These are phyloP conservation scores for Hirtodrosophila confusa DNA, from an alignment of 2,888 invertebrate species.

Conservation along the genomic window DNA sequence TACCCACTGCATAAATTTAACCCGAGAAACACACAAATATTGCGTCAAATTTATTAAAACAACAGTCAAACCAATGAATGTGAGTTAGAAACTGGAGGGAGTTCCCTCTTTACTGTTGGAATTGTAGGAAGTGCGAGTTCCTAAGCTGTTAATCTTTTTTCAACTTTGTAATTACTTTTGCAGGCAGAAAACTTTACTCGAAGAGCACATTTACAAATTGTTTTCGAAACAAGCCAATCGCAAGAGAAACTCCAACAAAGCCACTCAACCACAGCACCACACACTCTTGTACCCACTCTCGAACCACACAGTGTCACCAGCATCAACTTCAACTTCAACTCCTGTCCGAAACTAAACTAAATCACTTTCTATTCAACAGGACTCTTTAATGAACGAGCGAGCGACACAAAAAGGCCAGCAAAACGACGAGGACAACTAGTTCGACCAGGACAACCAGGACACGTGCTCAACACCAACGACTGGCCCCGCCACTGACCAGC, in stretches of 20 bases:
- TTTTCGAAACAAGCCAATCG: conserved; percentile 38
- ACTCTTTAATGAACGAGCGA: conserved; percentile 33
- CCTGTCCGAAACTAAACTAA: conserved; percentile 60
- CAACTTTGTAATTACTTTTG: conserved; percentile 83
- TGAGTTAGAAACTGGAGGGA: conserved; percentile 1
- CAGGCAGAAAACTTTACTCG: conserved; percentile 64
- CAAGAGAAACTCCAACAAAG: conserved; percentile 20
- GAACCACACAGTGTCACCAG: conserved; percentile 34
- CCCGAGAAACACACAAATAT: conserved; percentile 48
- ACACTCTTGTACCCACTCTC: conserved; percentile 7
- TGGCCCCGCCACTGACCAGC: conserved; percentile 28
- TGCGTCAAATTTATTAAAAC: conserved; percentile 61
- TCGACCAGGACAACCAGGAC: conserved; percentile 34
- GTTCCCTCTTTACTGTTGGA: neutral
- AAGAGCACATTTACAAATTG: conserved; percentile 58
- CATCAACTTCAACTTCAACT: conserved; percentile 26
- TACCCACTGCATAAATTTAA: conserved; percentile 49
- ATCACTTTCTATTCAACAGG: conserved; percentile 76
- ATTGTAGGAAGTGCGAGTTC: conserved; percentile 21
- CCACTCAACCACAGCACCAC: conserved; percentile 39
- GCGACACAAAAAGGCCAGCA: conserved; percentile 35
- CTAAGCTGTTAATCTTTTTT: conserved; percentile 79
- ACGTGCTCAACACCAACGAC: conserved; percentile 46
- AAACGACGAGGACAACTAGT: conserved; percentile 26
- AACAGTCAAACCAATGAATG: conserved; percentile 13